Evolutionary conservation across 23 tunicate genomes (phyloP), one percentile per base, ranked within the genome.

Genomic region (Clavelina lepadiformis): DNA sequence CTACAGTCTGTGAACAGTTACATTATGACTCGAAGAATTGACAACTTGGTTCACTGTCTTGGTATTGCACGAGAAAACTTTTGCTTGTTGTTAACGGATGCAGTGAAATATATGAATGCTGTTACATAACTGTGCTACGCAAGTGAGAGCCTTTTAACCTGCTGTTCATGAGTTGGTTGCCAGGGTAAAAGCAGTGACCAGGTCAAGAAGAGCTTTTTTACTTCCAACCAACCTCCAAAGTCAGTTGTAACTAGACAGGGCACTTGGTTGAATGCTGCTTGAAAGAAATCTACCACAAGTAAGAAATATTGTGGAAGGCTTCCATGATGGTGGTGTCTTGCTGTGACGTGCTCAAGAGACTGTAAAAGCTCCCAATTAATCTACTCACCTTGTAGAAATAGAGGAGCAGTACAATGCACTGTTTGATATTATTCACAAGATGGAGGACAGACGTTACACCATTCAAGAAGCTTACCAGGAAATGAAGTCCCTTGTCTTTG

Each of bases 1-100:
- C 23, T 20, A 20, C 59, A 53, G 59, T 53, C 59, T 53, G 59
- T 53, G 23, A 20, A 20, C 59, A 53, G 59, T 53, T 41, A 66
- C 56, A 46, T 44, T 8, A 45, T 46, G 33, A 27, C 19, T 66
- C 57, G 35, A 66, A 57, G 22, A 66, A 46, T 66, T 66, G 57
- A 66, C 35, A 3, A 66, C 29, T 37, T 24, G 7, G 57, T 46
- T 66, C 33, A 26, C 33, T 45, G 46, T 28, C 49, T 41, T 41
- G 49, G 15, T 41, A 11, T 41, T 41, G 49, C 49, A 41, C 49
- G 49, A 41, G 49, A 41, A 41, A 41, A 41, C n/a, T n/a, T n/a
- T n/a, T n/a, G n/a, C n/a, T n/a, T n/a, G n/a, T n/a, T n/a, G n/a
- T n/a, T n/a, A n/a, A n/a, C n/a, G n/a, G n/a, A n/a, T n/a, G n/a